A percentile compares a stretch with the other conserved stretches of the same genome.
Conservation (phyloP, 2,113 vertebrate genomes). For the Gobio gobio region DNA sequence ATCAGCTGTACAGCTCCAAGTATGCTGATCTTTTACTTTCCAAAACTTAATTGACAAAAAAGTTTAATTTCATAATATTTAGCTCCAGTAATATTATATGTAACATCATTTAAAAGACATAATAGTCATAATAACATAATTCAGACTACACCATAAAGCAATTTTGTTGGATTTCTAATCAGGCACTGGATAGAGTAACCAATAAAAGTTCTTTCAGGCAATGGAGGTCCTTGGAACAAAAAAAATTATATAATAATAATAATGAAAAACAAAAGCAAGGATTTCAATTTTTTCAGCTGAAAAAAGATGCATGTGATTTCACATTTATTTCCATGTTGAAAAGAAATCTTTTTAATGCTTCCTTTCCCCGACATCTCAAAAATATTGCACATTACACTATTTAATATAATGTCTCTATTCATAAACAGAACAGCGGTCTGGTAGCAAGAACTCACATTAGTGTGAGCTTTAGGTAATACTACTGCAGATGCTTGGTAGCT, state of each 20-base stretch:
- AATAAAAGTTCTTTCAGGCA: not conserved
- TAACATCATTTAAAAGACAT: not conserved
- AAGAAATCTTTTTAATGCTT: not conserved
- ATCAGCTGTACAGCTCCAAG: too few relatives aligned
- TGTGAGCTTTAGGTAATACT: slow-evolving; percentile 24
- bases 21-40: too few relatives aligned
- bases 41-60: too few relatives aligned
- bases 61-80: too few relatives aligned
- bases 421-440: not conserved
- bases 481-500: slow-evolving; percentile 17
- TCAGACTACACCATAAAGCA: not conserved
- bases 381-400: not conserved
- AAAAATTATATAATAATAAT: too few relatives aligned
- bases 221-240: too few relatives aligned
- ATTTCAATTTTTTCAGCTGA: not conserved
- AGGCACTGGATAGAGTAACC: not conserved
- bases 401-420: not conserved
- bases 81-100: not conserved
- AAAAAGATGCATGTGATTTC: not conserved
- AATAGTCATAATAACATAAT: not conserved
- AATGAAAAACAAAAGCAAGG: too few relatives aligned
- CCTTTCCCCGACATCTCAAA: not conserved
- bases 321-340: not conserved
- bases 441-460: not conserved
- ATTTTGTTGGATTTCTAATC: not conserved